Percentiles rank a stretch among this genome's conserved stretches.
phyloP scores from a whole-genome alignment of 2,113 vertebrate species.

The Gasterosteus aculeatus region DNA sequence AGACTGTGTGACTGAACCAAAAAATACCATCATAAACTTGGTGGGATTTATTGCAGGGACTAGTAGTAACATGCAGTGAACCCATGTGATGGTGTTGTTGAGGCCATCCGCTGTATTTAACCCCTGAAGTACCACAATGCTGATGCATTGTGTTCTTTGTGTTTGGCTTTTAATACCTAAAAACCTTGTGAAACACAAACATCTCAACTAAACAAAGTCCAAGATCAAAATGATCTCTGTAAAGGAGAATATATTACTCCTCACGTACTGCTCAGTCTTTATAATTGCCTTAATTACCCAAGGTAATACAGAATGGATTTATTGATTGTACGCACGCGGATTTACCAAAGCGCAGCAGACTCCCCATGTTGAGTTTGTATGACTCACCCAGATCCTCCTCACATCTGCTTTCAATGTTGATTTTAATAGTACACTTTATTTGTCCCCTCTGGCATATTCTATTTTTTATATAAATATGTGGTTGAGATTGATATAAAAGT shows the following conservation, averaged over 20 bases:
- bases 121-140: neutral
- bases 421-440: neutral
- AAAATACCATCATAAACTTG: conserved; percentile 3
- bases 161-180: neutral
- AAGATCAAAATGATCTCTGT: neutral
- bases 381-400: conserved; percentile 27
- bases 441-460: neutral
- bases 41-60: neutral
- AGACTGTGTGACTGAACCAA: neutral
- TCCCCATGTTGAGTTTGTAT: neutral
- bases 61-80: neutral
- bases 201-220: neutral
- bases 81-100: neutral
- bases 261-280: neutral
- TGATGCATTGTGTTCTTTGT: neutral
- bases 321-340: neutral
- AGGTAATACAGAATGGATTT: neutral
- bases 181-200: neutral
- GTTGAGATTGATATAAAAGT: neutral
- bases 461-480: neutral
- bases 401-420: neutral
- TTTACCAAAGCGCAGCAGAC: neutral
- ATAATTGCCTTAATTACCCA: neutral
- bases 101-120: neutral
- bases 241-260: neutral